A percentile compares a stretch with the other conserved stretches of the same genome.
These are phyloP conservation scores for Blennius ocellaris DNA, from an alignment of 2,113 vertebrate genomes.

Conservation along the genomic window DNA sequence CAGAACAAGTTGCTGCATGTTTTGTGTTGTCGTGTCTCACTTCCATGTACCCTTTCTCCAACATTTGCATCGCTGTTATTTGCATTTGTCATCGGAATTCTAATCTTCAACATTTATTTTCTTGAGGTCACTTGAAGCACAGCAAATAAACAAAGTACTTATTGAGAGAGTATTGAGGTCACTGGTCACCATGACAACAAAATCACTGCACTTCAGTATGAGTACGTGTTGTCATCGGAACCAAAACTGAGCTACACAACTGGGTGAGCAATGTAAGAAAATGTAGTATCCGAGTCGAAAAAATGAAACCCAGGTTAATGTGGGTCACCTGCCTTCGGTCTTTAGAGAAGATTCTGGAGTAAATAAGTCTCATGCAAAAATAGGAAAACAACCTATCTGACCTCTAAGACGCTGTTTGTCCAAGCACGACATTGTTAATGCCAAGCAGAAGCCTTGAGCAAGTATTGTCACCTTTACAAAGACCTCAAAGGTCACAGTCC, in stretches of 20 bases:
- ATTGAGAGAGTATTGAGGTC: neutral
- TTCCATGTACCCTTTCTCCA: slow-evolving; percentile 23
- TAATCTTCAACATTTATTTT: neutral
- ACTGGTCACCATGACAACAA: neutral
- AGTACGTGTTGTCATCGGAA: no score
- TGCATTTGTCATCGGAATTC: slow-evolving; percentile 34
- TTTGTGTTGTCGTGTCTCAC: neutral
- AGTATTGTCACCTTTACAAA: neutral
- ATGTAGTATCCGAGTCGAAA: neutral
- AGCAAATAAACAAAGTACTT: neutral
- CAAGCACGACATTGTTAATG: no score
- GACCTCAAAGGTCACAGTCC: slow-evolving; percentile 23
- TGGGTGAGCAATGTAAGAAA: no score
- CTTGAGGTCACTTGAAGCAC: neutral
- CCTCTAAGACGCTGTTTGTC: slow-evolving; percentile 19
- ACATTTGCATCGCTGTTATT: slow-evolving; percentile 59
- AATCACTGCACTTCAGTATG: neutral
- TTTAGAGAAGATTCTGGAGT: neutral
- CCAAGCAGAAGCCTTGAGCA: no score
- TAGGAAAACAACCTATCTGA: slow-evolving; percentile 40
- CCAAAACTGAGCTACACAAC: no score
- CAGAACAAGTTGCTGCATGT: neutral
- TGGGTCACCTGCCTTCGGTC: neutral
- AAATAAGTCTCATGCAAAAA: slow-evolving; percentile 56
- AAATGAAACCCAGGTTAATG: neutral